A percentile compares a stretch with the other conserved stretches of the same genome.
Conservation (phyloP, 2,888 invertebrate species). For the Hermaeophaga mercurialis region DNA sequence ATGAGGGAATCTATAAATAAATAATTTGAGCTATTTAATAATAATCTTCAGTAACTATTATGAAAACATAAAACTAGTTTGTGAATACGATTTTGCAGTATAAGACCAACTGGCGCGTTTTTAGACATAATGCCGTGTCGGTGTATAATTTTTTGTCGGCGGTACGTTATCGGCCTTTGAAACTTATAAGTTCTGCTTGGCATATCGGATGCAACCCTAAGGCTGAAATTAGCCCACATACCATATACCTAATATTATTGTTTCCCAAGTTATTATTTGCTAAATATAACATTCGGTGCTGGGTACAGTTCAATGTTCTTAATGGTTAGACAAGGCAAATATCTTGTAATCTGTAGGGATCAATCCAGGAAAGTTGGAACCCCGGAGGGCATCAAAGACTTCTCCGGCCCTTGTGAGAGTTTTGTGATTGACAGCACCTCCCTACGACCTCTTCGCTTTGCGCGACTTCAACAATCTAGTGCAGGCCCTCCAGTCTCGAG, state of each 20-base stretch:
- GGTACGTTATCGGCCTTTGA: conserved; percentile 15
- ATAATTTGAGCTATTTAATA: too few relatives aligned
- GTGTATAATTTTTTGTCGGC: conserved; percentile 23
- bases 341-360: conserved; percentile 53
- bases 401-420: conserved; percentile 21
- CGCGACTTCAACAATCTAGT: conserved; percentile 29
- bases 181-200: conserved; percentile 25
- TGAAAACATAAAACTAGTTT: too few relatives aligned
- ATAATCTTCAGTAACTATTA: too few relatives aligned
- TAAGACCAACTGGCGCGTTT: conserved; percentile 10
- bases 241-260: conserved; percentile 37
- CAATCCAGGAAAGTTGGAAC: conserved; percentile 48
- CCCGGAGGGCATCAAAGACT: conserved; percentile 47
- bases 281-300: conserved; percentile 37
- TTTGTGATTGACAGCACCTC: conserved; percentile 38
- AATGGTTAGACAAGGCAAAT: conserved; percentile 45
- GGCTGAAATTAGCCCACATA: conserved; percentile 34
- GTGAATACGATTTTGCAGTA: too few relatives aligned
- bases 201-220: conserved; percentile 26
- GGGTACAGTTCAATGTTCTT: conserved; percentile 35
- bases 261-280: conserved; percentile 39
- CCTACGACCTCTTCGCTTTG: conserved; percentile 8
- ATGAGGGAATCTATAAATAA: too few relatives aligned
- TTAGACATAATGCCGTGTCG: neutral
- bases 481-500: conserved; percentile 30